Evolutionary conservation across 2,888 invertebrate genomes (phyloP).

Genomic region (Lycia hirtaria): DNA sequence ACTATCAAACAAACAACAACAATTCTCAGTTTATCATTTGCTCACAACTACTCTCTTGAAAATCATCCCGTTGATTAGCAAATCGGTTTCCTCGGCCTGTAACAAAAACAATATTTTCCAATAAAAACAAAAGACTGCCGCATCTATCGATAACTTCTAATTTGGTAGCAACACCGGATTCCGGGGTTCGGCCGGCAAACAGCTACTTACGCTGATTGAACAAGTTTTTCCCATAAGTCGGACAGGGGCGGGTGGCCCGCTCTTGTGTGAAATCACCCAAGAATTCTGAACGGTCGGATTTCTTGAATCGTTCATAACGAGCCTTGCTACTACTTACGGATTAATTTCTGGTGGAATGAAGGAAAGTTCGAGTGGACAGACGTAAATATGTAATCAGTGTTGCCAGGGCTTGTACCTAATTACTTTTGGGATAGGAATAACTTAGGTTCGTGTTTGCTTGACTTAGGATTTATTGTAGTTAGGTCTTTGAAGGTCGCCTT

Average conservation of each 20-base stretch:
- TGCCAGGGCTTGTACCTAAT: conserved; percentile 33
- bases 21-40: too few species aligned
- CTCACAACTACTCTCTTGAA: too few species aligned
- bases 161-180: conserved; percentile 30
- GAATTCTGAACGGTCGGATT: conserved; percentile 50
- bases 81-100: neutral
- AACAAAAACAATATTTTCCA: conserved; percentile 1
- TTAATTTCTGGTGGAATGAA: conserved; percentile 38
- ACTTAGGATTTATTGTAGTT: neutral
- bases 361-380: conserved; percentile 24
- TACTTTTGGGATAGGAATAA: conserved; percentile 19
- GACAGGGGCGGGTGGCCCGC: conserved; percentile 57
- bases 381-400: conserved; percentile 25
- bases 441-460: neutral
- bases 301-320: conserved; percentile 49
- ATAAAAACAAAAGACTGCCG: conserved; percentile 37
- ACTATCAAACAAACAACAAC: too few species aligned
- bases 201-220: conserved; percentile 80
- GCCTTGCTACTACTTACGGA: conserved; percentile 32
- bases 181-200: conserved; percentile 62
- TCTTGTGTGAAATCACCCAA: conserved; percentile 77
- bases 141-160: conserved; percentile 43
- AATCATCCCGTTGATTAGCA: too few species aligned
- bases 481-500: neutral
- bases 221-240: conserved; percentile 79